Conservation (phyloP, 2,888 invertebrate genomes). For the Oeneis ivallda region DNA sequence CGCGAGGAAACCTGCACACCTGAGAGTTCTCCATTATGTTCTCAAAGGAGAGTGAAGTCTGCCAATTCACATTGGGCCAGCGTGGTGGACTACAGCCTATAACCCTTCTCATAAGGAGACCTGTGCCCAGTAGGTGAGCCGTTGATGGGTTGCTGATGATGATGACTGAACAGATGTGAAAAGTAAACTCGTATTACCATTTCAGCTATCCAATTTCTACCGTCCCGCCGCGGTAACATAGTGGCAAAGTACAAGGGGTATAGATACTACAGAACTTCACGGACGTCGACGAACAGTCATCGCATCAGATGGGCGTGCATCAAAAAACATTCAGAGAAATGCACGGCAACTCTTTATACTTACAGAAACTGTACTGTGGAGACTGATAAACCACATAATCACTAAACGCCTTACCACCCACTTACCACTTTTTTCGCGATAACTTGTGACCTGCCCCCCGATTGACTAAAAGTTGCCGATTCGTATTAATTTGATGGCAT, state of each 20-base stretch:
- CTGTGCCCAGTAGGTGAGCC: too few species aligned
- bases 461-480: too few species aligned
- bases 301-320: conserved; percentile 14
- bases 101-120: too few species aligned
- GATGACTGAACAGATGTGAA: background rate
- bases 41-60: too few species aligned
- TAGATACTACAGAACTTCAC: conserved; percentile 13
- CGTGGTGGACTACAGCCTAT: background rate
- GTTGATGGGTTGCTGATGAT: background rate
- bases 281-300: background rate
- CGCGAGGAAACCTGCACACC: too few species aligned
- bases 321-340: conserved; percentile 3
- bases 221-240: background rate
- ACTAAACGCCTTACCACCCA: conserved; percentile 24
- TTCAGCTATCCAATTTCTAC: conserved; percentile 7
- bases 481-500: too few species aligned
- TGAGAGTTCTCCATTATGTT: too few species aligned
- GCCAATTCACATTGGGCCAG: too few species aligned
- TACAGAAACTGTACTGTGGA: background rate
- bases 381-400: conserved; percentile 7
- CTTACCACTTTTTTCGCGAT: too few species aligned
- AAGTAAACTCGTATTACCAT: background rate
- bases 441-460: too few species aligned
- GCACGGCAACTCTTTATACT: conserved; percentile 12
- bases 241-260: conserved; percentile 15